phyloP scores from a whole-genome alignment of 1,140 invertebrate species.

The Holotrichia oblita region DNA sequence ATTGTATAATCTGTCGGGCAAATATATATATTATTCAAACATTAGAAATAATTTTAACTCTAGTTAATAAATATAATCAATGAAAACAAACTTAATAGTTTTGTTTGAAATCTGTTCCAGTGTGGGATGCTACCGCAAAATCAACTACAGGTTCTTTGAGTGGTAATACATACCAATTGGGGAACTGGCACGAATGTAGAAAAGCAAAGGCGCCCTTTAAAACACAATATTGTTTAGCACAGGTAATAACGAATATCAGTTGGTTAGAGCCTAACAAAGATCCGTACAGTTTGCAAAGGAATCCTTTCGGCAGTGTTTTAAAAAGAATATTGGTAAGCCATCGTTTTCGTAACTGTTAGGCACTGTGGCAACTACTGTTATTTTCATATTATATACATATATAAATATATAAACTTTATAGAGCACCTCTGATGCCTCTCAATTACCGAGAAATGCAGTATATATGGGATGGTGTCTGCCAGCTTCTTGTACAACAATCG shows the following conservation, averaged over 20 bases:
- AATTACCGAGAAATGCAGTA: constrained; percentile 61
- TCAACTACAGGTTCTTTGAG: constrained; percentile 67
- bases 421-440: constrained; percentile 58
- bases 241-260: constrained; percentile 60
- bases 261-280: constrained; percentile 55
- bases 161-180: constrained; percentile 68
- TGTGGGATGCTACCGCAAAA: constrained; percentile 70
- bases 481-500: constrained; percentile 61
- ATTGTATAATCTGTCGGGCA: too few species aligned
- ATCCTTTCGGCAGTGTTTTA: constrained; percentile 63
- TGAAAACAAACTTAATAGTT: too few species aligned
- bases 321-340: constrained; percentile 64
- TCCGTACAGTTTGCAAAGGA: constrained; percentile 56
- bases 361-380: too few species aligned
- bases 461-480: constrained; percentile 68
- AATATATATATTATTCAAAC: too few species aligned
- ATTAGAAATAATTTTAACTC: too few species aligned
- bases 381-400: too few species aligned
- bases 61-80: too few species aligned
- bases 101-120: constrained; percentile 56
- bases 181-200: constrained; percentile 72
- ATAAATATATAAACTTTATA: constrained; percentile 39
- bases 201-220: constrained; percentile 61
- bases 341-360: too few species aligned
- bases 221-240: constrained; percentile 67